Percentiles rank a stretch among this genome's conserved stretches.
Conservation (phyloP, 1,140 invertebrate genomes). For the Brachionus angularis region DNA sequence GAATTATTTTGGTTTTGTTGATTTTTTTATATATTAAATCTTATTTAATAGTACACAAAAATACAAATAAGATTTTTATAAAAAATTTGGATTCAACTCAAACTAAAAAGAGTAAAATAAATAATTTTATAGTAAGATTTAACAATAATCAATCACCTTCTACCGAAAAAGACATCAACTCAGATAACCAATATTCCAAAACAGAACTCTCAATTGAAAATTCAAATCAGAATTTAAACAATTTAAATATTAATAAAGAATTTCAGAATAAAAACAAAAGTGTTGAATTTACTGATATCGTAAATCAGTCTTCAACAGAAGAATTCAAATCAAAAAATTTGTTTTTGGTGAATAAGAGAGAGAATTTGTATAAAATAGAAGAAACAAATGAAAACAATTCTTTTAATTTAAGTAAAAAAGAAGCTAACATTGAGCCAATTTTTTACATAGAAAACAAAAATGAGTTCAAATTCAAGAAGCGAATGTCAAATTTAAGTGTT, state of each 20-base stretch:
- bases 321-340: no score
- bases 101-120: background rate
- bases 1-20: background rate
- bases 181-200: no score
- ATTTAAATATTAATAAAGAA: no score
- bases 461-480: background rate
- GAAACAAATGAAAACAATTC: background rate
- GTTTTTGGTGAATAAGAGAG: background rate
- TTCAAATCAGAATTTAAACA: no score
- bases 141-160: no score
- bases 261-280: no score
- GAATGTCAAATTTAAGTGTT: slow-evolving; percentile 19
- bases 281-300: no score
- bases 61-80: background rate
- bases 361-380: background rate
- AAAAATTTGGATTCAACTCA: slow-evolving; percentile 39
- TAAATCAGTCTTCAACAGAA: no score
- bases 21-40: slow-evolving; percentile 16
- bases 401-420: background rate
- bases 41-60: slow-evolving; percentile 15
- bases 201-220: no score
- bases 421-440: background rate
- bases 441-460: background rate
- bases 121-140: slow-evolving; percentile 16
- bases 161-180: no score